phyloP scores from a whole-genome alignment of 2,797 vertebrate species.

The Pteropus rufus region DNA sequence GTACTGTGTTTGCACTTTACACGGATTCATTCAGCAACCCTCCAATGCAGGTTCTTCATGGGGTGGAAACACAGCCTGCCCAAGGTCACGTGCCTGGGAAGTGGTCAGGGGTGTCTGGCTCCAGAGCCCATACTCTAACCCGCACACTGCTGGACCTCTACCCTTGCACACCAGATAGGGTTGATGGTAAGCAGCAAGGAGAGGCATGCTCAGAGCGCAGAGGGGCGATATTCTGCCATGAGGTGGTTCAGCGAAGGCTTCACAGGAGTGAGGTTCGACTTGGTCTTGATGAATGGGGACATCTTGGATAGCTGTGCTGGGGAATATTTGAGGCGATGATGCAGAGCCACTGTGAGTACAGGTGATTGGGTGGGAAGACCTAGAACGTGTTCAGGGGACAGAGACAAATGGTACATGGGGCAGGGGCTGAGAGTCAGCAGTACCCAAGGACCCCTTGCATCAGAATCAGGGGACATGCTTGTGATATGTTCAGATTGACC shows the following conservation, averaged over 20 bases:
- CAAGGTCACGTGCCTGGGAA: background rate
- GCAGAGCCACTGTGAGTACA: background rate
- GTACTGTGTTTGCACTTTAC: background rate
- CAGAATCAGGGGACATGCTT: background rate
- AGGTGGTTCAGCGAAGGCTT: background rate
- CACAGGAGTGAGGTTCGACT: background rate
- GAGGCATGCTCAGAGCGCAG: background rate
- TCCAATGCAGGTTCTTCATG: background rate
- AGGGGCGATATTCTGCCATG: background rate
- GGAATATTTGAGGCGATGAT: background rate
- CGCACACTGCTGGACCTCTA: background rate
- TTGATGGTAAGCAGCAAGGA: background rate
- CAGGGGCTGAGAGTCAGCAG: background rate
- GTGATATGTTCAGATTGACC: background rate
- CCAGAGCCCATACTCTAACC: background rate
- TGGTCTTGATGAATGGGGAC: background rate
- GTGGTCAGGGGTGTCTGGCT: background rate
- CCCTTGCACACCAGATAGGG: fast-evolving
- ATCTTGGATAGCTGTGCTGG: background rate
- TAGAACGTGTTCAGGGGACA: background rate
- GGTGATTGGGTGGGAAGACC: background rate
- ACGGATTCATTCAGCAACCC: background rate
- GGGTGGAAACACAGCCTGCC: background rate
- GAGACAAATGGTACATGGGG: background rate
- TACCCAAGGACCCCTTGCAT: background rate